Evolutionary conservation across 2,888 invertebrate species (phyloP), one percentile per base, ranked within the genome.

Genomic region (Halictus ligatus): DNA sequence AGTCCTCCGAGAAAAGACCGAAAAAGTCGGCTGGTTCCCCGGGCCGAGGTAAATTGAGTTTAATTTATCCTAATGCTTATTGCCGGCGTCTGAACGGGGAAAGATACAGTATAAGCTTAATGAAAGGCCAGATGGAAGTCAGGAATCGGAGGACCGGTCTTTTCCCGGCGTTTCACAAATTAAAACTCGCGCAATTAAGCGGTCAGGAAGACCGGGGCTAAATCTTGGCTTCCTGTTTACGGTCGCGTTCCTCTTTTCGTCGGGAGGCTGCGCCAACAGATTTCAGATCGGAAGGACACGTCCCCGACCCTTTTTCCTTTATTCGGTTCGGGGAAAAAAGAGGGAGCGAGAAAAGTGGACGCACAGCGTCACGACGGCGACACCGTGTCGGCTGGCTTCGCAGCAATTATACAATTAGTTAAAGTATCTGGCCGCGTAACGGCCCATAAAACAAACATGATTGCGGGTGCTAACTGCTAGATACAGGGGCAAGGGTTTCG

Each of bases 371-470:
- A 89, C 88, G 89, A 89, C 90, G 92, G 92, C 92, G 92, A 91
- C 92, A 86, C 54, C 21, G 54, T 12, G 88, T 88, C 89, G 89
- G 83, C 89, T 89, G 90, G 90, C 89, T 91, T 89, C 84, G 88
- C 91, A 93, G 94, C 94, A 95, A 95, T 95, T 95, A 95, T 94
- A 94, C 95, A 95, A 95, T 95, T 95, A 95, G 94, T 93, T 93
- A 94, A 94, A 95, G 94, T 94, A 94, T 94, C 94, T 91, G 92
- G 91, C 91, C 91, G 91, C 91, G 92, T 93, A 94, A 94, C 93
- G 93, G 91, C 91, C 94, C 94, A 94, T 95, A 95, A 95, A 94
- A 93, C 93, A 94, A 95, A 94, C 92, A 92, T 90, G 91, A 91
- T 91, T 91, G 90, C 81, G 90, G 84, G 80, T 78, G 82, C 88